phyloP scores from a whole-genome alignment of 2,113 vertebrate species.

The Catharus bicknelli region DNA sequence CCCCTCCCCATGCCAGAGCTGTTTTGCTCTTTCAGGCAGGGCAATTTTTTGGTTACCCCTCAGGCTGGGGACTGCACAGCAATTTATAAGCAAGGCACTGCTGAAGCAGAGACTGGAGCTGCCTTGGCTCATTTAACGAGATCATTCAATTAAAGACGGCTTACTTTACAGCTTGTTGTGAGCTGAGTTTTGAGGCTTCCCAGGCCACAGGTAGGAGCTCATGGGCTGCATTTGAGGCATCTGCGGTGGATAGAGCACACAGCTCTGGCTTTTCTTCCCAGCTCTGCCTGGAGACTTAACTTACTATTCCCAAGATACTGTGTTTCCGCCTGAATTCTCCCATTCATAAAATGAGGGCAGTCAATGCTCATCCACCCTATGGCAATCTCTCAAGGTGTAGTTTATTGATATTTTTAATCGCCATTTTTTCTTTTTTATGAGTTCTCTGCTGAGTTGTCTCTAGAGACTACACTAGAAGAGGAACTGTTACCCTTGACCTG shows the following conservation, averaged over 20 bases:
- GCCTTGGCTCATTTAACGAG: rapidly evolving
- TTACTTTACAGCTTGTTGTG: neutral
- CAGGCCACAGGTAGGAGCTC: conserved; percentile 35
- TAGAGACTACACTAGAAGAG: neutral
- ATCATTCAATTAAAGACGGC: neutral
- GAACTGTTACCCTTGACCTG: neutral
- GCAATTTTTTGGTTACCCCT: neutral
- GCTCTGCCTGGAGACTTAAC: neutral
- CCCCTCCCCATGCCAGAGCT: neutral
- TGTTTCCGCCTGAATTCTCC: neutral
- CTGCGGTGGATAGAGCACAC: neutral
- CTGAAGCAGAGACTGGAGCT: rapidly evolving
- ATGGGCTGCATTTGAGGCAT: neutral
- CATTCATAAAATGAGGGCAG: neutral
- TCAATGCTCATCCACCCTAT: neutral
- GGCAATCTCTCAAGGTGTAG: neutral
- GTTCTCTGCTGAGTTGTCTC: neutral
- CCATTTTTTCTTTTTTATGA: neutral
- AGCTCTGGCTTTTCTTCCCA: neutral
- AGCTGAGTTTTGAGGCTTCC: neutral
- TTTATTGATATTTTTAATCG: neutral
- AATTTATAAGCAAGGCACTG: neutral
- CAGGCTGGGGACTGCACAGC: neutral
- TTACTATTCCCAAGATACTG: neutral
- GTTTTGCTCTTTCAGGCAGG: neutral